Base-by-base conservation (phyloP, 2,888 invertebrate genomes). In the Pachliopta kotzebuea region DNA sequence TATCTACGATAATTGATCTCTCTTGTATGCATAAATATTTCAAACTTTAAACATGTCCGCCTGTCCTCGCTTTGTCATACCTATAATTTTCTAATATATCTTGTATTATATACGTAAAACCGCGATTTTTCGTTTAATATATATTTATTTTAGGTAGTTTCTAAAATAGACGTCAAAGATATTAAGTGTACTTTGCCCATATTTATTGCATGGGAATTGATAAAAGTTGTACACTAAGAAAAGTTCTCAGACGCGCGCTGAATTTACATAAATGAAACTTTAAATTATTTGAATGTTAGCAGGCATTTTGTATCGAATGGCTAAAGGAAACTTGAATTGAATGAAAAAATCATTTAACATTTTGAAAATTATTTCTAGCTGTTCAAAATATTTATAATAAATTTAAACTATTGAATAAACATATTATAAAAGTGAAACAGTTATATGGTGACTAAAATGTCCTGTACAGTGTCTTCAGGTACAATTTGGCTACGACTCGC, bases 41-140 rank as follows among this genome's bases (percentile, higher is more conserved):
- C 53, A 37, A 56, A 65, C 52, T 61, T 56, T 49, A 65, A 68
- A 63, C 45, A 65, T 62, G 70, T 76, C 76, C 73, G 76, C 75
- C 76, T 75, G 76, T 77, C 74, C 71, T 67, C 68, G 69, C 71
- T 71, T 70, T 68, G 70, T 72, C 71, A 67, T 65, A 67, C 63
- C 62, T 62, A 55, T 63, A 31, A 66, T 23, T 42, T 53, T 31
- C 21, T 45, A 55, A 29, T n/a, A 24, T 18, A 45, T 18, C n/a
- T n/a, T n/a, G 6, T 26, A n/a, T n/a, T 45, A n/a, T 45, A 45
- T 4, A 45, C 4, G n/a, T n/a, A 6, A 45, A n/a, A n/a, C 11
- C 45, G 7, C 9, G n/a, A n/a, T 1, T n/a, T 45, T 0, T 52
- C 50, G 14, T 14, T 9, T n/a, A 9, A 52, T 21, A 21, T 21